These are phyloP conservation scores for Latheticus oryzae DNA, from an alignment of 2,888 invertebrate species.

Conservation along the genomic window DNA sequence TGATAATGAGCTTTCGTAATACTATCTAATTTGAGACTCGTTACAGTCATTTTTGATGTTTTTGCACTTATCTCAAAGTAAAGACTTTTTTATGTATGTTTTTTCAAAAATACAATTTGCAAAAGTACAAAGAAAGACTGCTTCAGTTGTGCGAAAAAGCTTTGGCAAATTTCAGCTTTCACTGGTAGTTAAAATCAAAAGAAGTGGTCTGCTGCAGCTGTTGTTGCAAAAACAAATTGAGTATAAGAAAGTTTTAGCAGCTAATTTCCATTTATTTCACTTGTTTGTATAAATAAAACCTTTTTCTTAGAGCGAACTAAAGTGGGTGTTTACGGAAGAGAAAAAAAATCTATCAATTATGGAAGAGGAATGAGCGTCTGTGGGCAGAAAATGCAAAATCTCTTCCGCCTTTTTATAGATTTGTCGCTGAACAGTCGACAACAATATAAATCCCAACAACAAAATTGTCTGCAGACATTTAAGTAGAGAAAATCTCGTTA, in stretches of 20 bases:
- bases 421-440: constrained; percentile 7
- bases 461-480: constrained; percentile 48
- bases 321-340: background rate
- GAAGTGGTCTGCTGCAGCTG: no score
- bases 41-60: constrained; percentile 17
- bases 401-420: constrained; percentile 1
- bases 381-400: constrained; percentile 8
- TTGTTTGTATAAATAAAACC: constrained; percentile 3
- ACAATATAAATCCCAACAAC: constrained; percentile 34
- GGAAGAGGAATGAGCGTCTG: constrained; percentile 3
- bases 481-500: constrained; percentile 53
- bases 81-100: no score
- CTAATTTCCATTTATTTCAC: no score
- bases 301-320: background rate
- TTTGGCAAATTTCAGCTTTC: no score
- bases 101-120: no score
- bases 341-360: constrained; percentile 20
- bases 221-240: no score
- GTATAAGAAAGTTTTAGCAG: no score
- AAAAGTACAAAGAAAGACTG: no score
- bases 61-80: constrained; percentile 5
- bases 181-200: no score
- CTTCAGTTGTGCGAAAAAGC: no score
- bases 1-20: constrained; percentile 23
- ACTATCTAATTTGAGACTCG: constrained; percentile 22